Conservation (phyloP, 2,113 vertebrate species). For the Carassius gibelio region DNA sequence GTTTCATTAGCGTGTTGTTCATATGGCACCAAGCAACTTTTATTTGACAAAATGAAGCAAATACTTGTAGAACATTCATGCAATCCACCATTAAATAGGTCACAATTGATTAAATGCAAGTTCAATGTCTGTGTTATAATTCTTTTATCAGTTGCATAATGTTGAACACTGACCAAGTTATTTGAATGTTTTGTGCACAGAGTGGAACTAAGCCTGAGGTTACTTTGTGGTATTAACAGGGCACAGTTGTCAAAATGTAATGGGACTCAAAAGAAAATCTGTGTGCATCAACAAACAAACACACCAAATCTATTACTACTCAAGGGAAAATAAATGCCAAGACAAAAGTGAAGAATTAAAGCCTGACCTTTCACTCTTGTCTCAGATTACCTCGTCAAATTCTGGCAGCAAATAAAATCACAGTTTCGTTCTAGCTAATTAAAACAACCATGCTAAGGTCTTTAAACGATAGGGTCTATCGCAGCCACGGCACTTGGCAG, state of each 20-base stretch:
- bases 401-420: not conserved
- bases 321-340: not conserved
- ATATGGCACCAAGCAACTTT: slow-evolving; percentile 17
- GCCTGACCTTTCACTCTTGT: not conserved
- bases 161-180: not conserved
- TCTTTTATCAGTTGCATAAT: not conserved
- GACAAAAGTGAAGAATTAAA: not conserved
- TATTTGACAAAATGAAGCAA: not conserved
- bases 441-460: too few relatives aligned
- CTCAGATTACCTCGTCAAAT: not conserved
- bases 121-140: not conserved
- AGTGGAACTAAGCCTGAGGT: slow-evolving; percentile 3
- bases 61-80: not conserved
- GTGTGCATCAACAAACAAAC: not conserved
- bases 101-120: not conserved
- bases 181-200: not conserved
- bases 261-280: not conserved
- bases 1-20: slow-evolving; percentile 44
- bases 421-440: not conserved
- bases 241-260: not conserved
- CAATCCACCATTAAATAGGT: not conserved
- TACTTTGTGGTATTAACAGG: not conserved
- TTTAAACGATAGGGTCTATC: too few relatives aligned
- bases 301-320: slow-evolving; percentile 11
- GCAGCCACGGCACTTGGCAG: too few relatives aligned